Base-by-base conservation (phyloP, 1,140 invertebrate genomes). In the Drosophila neocordata region DNA sequence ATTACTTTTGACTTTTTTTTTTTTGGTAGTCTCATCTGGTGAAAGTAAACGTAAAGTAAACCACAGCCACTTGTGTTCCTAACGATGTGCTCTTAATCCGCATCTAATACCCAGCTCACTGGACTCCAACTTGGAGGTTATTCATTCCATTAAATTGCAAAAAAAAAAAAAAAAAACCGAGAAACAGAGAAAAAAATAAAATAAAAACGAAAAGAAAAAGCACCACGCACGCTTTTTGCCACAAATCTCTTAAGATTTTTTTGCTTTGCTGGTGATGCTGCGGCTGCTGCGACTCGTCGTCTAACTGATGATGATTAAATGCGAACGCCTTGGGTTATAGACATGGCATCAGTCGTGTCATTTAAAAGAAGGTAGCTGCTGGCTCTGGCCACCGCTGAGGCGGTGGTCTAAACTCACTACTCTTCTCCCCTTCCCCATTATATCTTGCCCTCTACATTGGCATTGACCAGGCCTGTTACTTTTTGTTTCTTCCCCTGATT, bases 261-360 rank as follows among this genome's bases (percentile, higher is more conserved):
- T 63, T 9, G 24, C 11, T 69, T 74, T 58, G 41, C 41, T 48
- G 15, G 15, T 20, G 41, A 56, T 65, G 41, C 57, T 37, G 63
- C 71, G 70, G 80, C 63, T 63, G 24, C 72, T 69, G 76, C 69
- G 53, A 70, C 81, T 61, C 70, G 66, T 87, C 84, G 83, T 87
- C 83, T 88, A 88, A 88, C 84, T 88, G 84, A 88, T 88, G 83
- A 88, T 88, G 83, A 88, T 88, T 88, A 88, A 88, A 88, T 88
- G 79, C 83, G 73, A 83, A 77, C 69, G 83, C 83, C 83, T 88
- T 81, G 79, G 84, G 83, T 89, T 88, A 88, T 88, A 88, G 83
- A 88, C 83, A 88, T 88, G 83, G 83, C 83, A 88, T 88, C 83
- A 88, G 83, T 87, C 79, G 83, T 88, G 83, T 88, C 83, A 88